Percentiles rank a stretch among this genome's conserved stretches.
phyloP scores from a whole-genome alignment of 1,140 invertebrate species.

The Asbolus verrucosus region DNA sequence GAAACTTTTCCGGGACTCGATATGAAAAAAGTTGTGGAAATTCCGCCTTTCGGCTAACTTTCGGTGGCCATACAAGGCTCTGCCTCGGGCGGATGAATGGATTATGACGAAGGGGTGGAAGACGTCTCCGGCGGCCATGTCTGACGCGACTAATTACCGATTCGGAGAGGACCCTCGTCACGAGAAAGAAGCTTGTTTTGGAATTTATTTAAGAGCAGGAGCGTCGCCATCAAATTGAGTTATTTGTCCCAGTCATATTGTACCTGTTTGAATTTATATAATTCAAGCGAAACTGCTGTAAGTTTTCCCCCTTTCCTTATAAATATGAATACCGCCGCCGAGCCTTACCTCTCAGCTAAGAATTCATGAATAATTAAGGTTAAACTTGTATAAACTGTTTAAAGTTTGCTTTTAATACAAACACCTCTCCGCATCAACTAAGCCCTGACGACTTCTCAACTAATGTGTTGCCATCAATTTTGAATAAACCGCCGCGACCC shows the following conservation, averaged over 20 bases:
- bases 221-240: conserved; percentile 18
- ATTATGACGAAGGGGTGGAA: no score
- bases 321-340: conserved; percentile 26
- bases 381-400: conserved; percentile 38
- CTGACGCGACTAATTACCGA: conserved; percentile 9
- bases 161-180: background rate
- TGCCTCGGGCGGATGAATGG: no score
- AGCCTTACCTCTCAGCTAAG: conserved; percentile 22
- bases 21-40: no score
- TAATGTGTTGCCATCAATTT: no score
- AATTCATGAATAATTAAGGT: conserved; percentile 39
- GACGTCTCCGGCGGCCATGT: no score
- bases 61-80: no score
- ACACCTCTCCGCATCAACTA: conserved; percentile 19
- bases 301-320: conserved; percentile 34
- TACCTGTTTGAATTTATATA: conserved; percentile 37
- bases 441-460: background rate
- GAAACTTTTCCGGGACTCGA: background rate
- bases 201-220: conserved; percentile 3
- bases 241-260: conserved; percentile 22
- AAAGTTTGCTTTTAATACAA: conserved; percentile 32
- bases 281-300: conserved; percentile 9
- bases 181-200: background rate
- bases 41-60: background rate
- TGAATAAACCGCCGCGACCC: no score